phyloP scores from a whole-genome alignment of 2,797 vertebrate species.

The Neostethus bicornis region DNA sequence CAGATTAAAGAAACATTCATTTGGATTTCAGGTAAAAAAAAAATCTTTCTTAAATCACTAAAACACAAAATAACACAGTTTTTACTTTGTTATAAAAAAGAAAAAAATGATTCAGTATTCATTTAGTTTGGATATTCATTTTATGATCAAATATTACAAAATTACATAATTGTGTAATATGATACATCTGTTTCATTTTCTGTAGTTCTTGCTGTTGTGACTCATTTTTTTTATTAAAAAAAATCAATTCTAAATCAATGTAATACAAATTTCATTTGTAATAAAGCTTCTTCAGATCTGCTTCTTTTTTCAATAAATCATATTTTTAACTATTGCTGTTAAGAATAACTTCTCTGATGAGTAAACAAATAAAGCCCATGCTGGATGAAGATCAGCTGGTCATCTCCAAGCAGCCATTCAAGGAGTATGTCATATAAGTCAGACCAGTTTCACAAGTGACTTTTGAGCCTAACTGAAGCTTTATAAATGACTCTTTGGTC shows the following conservation, averaged over 20 bases:
- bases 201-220: not conserved
- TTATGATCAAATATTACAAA: too few relatives aligned
- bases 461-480: not conserved
- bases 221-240: not conserved
- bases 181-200: too few relatives aligned
- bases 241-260: too few relatives aligned
- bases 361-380: conserved; percentile 17
- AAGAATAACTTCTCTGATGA: conserved; percentile 8
- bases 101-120: too few relatives aligned
- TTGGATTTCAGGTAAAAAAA: conserved; percentile 35
- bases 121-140: too few relatives aligned
- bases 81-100: too few relatives aligned
- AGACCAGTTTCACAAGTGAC: not conserved
- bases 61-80: not conserved
- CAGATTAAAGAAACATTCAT: not conserved
- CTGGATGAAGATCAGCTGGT: conserved; percentile 4
- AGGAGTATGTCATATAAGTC: not conserved
- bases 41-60: not conserved
- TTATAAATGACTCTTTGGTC: conserved; percentile 20
- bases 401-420: conserved; percentile 3
- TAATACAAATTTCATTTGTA: too few relatives aligned
- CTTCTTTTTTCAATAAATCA: not conserved
- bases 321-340: not conserved
- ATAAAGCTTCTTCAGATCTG: not conserved
- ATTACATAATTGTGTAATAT: too few relatives aligned